Evolutionary conservation across 2,113 vertebrate species (phyloP).

Genomic region (Daubentonia madagascariensis): DNA sequence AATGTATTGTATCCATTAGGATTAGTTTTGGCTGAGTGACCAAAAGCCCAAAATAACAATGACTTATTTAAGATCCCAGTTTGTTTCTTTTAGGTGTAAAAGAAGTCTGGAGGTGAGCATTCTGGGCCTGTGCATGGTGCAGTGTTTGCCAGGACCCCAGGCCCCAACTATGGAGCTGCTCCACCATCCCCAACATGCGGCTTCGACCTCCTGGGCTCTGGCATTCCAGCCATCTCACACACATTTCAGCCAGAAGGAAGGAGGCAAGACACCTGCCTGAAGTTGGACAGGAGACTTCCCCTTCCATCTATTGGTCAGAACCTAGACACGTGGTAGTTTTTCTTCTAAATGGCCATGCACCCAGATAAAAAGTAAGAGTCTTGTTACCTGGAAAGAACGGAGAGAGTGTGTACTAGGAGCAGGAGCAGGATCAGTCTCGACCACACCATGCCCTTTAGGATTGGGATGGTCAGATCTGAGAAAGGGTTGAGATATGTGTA

Average conservation of each 20-base stretch:
- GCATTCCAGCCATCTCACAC: accelerated
- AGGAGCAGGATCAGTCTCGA: no score
- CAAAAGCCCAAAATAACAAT: background rate
- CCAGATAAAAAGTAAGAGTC: background rate
- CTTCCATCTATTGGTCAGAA: background rate
- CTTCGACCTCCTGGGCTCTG: accelerated
- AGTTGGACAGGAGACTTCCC: background rate
- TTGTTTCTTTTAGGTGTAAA: background rate
- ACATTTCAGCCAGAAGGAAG: background rate
- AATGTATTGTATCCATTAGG: background rate
- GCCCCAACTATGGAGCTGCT: accelerated
- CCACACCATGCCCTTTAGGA: background rate
- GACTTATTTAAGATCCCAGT: background rate
- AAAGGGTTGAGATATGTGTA: background rate
- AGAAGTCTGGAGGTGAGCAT: background rate
- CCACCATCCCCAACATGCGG: background rate
- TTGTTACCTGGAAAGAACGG: background rate
- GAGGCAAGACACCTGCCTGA: background rate
- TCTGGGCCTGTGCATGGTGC: accelerated
- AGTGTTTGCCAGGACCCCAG: background rate
- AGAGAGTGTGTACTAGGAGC: no score
- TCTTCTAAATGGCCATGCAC: background rate
- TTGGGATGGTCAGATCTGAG: background rate
- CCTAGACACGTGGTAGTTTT: background rate
- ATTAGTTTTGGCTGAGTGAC: background rate